Percentiles rank a stretch among this genome's conserved stretches.
Conservation (phyloP, 2,113 vertebrate species). For the Pholis gunnellus region DNA sequence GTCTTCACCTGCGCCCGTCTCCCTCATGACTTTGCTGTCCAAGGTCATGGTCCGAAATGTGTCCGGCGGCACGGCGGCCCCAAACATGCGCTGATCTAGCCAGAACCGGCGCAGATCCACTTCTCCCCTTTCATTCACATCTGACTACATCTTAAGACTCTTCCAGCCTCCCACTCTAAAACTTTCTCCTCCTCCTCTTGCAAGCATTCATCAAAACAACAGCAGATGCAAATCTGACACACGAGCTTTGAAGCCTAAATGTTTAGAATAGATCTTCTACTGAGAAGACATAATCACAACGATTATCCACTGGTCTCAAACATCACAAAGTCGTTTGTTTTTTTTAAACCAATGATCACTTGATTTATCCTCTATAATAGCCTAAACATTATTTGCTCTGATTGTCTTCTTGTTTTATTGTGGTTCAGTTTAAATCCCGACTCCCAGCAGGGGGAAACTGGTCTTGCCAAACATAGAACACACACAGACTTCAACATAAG, state of each 20-base stretch:
- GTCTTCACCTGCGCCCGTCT: slow-evolving; percentile 61
- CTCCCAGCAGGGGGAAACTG: neutral
- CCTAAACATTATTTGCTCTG: neutral
- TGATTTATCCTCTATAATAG: neutral
- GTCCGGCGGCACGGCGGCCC: slow-evolving; percentile 51
- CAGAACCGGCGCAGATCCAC: slow-evolving; percentile 33
- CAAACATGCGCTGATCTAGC: slow-evolving; percentile 38
- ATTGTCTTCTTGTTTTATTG: neutral
- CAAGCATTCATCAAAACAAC: slow-evolving; percentile 23
- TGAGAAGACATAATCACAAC: neutral
- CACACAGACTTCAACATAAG: neutral
- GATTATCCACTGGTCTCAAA: neutral
- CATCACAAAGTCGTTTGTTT: neutral
- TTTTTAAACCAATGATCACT: neutral
- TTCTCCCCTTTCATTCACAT: slow-evolving; percentile 66
- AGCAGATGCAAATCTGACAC: neutral
- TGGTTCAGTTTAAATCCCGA: neutral
- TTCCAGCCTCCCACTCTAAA: slow-evolving; percentile 47
- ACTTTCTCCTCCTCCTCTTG: slow-evolving; percentile 40
- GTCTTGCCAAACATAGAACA: neutral
- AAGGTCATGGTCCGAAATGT: slow-evolving; percentile 76
- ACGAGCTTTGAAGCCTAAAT: neutral
- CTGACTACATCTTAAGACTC: slow-evolving; percentile 40
- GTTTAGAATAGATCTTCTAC: neutral
- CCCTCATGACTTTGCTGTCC: slow-evolving; percentile 69